Conservation (phyloP, 2,888 invertebrate genomes). For the Ectemnius continuus region DNA sequence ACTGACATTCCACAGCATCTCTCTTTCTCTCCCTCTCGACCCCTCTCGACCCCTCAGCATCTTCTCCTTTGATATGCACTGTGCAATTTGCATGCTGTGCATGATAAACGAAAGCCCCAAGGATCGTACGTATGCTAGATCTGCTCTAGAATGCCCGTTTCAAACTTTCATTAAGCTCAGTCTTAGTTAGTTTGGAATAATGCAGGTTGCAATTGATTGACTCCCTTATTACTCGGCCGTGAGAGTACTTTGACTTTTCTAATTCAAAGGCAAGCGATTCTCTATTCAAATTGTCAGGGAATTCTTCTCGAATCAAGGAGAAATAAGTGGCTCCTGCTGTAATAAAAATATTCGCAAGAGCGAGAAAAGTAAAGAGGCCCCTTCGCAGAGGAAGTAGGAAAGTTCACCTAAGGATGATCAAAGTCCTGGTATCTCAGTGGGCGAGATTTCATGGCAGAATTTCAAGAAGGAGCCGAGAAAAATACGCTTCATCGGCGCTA, state of each 20-base stretch:
- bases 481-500: constrained; percentile 33
- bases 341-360: no score
- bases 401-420: constrained; percentile 45
- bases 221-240: constrained; percentile 33
- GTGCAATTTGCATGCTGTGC: constrained; percentile 11
- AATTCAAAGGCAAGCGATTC: no score
- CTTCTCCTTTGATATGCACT: constrained; percentile 13
- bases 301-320: constrained; percentile 9
- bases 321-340: constrained; percentile 56
- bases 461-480: constrained; percentile 17
- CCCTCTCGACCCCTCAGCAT: no score
- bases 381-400: constrained; percentile 24
- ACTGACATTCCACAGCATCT: neutral
- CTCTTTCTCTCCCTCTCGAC: neutral
- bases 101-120: no score
- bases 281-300: constrained; percentile 27
- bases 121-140: no score
- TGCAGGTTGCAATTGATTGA: constrained; percentile 53
- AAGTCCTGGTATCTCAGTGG: constrained; percentile 37
- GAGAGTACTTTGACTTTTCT: no score
- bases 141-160: no score
- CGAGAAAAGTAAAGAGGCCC: neutral
- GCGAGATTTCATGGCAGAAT: constrained; percentile 12
- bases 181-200: no score
- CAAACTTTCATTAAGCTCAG: no score